These are phyloP conservation scores for Drosophila bocqueti DNA, from an alignment of 1,140 invertebrate genomes.

Conservation along the genomic window DNA sequence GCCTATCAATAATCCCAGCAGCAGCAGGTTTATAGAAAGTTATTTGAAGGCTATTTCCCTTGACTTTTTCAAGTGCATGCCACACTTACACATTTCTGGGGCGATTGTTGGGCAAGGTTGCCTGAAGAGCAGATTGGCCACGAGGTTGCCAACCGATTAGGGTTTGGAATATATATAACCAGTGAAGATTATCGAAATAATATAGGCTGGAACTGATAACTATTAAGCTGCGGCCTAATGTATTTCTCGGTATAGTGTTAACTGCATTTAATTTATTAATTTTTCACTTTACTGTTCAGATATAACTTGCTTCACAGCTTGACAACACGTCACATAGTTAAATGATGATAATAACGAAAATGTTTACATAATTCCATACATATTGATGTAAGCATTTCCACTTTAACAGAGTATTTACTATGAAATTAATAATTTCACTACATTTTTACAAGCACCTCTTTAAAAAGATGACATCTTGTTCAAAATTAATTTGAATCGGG, in stretches of 20 bases:
- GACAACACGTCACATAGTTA: neutral
- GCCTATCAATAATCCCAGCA: slow-evolving; percentile 30
- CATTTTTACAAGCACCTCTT: neutral
- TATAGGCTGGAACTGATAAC: neutral
- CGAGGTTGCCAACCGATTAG: slow-evolving; percentile 7
- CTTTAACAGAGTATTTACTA: no score
- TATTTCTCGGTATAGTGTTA: neutral
- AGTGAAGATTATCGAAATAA: neutral
- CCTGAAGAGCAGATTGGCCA: neutral
- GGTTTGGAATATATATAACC: neutral
- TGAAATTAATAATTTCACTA: neutral
- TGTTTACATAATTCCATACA: neutral
- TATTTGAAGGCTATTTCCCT: slow-evolving; percentile 2
- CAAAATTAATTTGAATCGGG: neutral
- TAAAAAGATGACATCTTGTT: neutral
- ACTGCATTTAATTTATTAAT: neutral
- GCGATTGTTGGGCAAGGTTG: slow-evolving; percentile 31
- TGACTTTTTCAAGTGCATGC: slow-evolving; percentile 45
- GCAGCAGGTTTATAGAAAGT: slow-evolving; percentile 26
- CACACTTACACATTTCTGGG: neutral
- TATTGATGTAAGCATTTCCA: neutral
- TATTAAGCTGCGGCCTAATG: neutral
- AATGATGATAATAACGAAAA: neutral
- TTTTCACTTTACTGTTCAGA: no score
- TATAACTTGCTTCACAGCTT: neutral